These are phyloP conservation scores for Platanista minor DNA, from an alignment of 2,113 vertebrate species.

Conservation along the genomic window DNA sequence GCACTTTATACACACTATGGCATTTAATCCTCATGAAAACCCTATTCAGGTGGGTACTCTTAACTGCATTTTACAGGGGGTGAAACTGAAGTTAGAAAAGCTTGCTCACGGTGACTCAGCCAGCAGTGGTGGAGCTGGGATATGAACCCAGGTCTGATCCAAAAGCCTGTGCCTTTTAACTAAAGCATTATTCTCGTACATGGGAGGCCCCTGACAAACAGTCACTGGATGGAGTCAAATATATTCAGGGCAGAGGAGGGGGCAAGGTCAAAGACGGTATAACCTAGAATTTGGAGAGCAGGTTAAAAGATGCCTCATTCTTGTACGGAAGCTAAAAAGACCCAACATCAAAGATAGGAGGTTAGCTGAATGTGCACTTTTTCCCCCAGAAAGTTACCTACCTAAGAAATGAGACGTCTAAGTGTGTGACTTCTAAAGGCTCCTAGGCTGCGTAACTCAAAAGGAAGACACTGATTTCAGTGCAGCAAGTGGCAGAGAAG, in stretches of 20 bases:
- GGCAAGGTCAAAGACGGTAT: background rate
- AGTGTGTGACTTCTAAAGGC: background rate
- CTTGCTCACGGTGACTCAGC: background rate
- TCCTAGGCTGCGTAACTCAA: background rate
- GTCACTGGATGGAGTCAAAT: background rate
- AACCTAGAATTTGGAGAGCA: background rate
- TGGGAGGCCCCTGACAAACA: background rate
- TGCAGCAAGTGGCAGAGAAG: background rate
- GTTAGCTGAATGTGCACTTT: background rate
- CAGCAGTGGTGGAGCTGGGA: background rate
- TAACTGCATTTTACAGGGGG: background rate
- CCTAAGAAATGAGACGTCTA: background rate
- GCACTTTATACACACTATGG: background rate
- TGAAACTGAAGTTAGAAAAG: background rate
- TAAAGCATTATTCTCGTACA: background rate
- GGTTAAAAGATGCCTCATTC: background rate
- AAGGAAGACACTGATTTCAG: background rate
- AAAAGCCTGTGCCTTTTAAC: background rate
- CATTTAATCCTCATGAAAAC: background rate
- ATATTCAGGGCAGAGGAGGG: background rate
- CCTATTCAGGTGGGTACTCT: background rate
- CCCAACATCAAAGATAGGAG: background rate
- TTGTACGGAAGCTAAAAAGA: background rate
- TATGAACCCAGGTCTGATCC: background rate
- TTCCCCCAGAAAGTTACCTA: background rate